Conservation (phyloP, 2,797 vertebrate genomes). For the Hoplostethus atlanticus region DNA sequence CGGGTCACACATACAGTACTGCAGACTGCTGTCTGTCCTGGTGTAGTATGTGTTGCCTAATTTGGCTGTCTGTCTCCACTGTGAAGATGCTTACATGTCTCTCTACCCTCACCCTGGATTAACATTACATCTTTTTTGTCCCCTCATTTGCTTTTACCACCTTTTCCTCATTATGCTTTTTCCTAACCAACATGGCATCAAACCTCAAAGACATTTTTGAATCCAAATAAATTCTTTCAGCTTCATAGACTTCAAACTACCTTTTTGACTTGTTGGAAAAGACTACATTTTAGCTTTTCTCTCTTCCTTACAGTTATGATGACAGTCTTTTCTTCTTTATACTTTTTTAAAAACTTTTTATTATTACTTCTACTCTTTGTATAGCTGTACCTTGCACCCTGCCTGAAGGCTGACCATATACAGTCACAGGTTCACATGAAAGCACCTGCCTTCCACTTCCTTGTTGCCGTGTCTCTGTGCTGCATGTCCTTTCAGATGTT, state of each 20-base stretch:
- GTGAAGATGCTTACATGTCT: constrained; percentile 59
- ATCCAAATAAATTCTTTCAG: constrained; percentile 1
- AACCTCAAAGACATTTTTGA: constrained; percentile 28
- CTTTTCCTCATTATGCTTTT: constrained; percentile 31
- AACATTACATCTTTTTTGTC: constrained; percentile 51
- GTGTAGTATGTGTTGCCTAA: constrained; percentile 60
- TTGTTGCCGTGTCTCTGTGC: constrained; percentile 60
- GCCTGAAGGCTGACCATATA: constrained; percentile 1
- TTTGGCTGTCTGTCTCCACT: constrained; percentile 69
- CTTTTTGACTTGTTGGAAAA: constrained; percentile 3
- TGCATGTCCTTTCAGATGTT: constrained; percentile 65
- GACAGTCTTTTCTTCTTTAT: neutral
- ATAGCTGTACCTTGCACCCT: constrained; percentile 11
- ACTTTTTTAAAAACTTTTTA: too few species aligned
- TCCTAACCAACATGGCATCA: constrained; percentile 13
- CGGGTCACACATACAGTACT: constrained; percentile 61
- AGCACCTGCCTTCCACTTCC: constrained; percentile 45
- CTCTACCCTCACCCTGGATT: constrained; percentile 44
- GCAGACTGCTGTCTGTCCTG: constrained; percentile 53
- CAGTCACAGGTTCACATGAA: constrained; percentile 22
- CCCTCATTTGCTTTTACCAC: constrained; percentile 30
- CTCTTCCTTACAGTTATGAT: neutral
- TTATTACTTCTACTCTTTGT: neutral
- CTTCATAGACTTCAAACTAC: neutral
- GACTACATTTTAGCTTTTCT: neutral